Evolutionary conservation across 2,113 vertebrate genomes (phyloP).

Genomic region (Chamaea fasciata): DNA sequence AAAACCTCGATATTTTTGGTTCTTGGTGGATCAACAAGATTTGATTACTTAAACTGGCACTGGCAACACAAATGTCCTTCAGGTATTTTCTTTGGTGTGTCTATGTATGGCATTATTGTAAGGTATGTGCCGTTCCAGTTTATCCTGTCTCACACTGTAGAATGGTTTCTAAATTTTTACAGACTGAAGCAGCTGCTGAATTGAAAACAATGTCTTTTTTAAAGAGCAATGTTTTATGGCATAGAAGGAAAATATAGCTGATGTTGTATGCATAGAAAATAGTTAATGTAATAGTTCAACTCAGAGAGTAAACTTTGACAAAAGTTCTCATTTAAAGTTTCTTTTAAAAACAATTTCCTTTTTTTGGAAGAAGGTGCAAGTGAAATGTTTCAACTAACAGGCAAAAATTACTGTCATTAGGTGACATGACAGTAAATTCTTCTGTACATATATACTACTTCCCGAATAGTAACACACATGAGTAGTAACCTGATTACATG

Average conservation of each 20-base stretch:
- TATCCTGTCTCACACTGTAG: not conserved
- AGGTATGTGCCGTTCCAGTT: not conserved
- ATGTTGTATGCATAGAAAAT: not conserved
- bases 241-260: not conserved
- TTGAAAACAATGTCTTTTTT: not conserved
- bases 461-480: not conserved
- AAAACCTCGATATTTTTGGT: not conserved
- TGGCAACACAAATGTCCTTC: not conserved
- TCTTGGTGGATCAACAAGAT: not conserved
- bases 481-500: not conserved
- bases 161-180: conserved; percentile 2
- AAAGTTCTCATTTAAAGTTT: not conserved
- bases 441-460: not conserved
- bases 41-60: not conserved
- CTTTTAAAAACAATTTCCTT: not conserved
- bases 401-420: not conserved
- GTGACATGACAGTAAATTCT: not conserved
- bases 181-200: not conserved
- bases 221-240: not conserved
- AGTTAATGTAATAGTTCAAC: not conserved
- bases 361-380: not conserved
- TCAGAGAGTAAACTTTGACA: not conserved
- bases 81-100: not conserved
- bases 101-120: not conserved
- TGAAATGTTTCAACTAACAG: not conserved